A percentile compares a stretch with the other conserved stretches of the same genome.
phyloP scores from a whole-genome alignment of 1,140 invertebrate species.

The Lepidurus arcticus region DNA sequence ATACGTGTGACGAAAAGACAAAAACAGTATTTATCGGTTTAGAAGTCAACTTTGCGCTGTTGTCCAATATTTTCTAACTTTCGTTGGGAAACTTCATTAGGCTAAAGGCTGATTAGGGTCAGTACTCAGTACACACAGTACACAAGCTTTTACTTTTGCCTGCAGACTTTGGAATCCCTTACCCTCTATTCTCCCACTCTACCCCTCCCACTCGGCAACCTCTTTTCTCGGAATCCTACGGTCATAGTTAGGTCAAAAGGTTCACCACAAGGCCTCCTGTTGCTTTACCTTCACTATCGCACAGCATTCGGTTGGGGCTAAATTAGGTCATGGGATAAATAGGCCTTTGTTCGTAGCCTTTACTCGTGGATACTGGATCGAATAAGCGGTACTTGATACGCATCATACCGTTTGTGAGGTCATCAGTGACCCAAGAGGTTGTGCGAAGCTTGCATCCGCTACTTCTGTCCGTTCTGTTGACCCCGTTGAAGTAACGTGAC shows the following conservation, averaged over 20 bases:
- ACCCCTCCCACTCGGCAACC: neutral
- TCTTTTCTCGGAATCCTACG: slow-evolving; percentile 13
- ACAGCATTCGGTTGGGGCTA: neutral
- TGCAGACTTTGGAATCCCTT: neutral
- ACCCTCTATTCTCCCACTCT: neutral
- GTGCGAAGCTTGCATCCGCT: neutral
- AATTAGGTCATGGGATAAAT: slow-evolving; percentile 1
- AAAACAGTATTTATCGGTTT: neutral
- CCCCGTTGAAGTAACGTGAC: neutral
- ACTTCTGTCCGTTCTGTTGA: neutral
- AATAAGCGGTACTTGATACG: neutral
- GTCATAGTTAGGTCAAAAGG: neutral
- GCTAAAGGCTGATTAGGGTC: neutral
- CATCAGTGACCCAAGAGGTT: neutral
- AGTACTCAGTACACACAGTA: neutral
- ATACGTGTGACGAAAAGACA: neutral
- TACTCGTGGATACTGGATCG: neutral
- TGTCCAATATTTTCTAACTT: neutral
- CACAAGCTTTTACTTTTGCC: neutral
- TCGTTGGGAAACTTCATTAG: neutral
- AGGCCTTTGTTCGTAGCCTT: neutral
- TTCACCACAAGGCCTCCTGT: neutral
- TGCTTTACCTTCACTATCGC: neutral
- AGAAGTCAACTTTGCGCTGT: neutral
- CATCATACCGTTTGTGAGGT: neutral